Conservation (phyloP, 2,797 vertebrate species). For the Pseudomugil gertrudae region DNA sequence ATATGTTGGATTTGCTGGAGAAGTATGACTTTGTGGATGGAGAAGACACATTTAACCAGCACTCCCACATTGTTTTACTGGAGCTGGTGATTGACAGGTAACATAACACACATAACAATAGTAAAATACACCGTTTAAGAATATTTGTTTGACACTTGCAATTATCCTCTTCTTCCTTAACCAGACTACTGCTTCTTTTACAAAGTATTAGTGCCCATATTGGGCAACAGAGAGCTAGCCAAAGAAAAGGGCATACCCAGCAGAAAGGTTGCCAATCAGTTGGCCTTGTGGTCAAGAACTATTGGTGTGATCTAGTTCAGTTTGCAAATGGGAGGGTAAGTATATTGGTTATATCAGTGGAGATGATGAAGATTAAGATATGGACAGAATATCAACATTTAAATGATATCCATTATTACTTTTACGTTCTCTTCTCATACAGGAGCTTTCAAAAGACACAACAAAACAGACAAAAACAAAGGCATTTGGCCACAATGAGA, state of each 20-base stretch:
- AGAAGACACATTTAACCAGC: constrained; percentile 88
- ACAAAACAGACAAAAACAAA: constrained; percentile 37
- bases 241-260: constrained; percentile 23
- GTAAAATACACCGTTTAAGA: background rate
- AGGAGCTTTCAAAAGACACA: constrained; percentile 50
- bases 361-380: background rate
- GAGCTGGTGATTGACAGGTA: constrained; percentile 94
- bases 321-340: constrained; percentile 67
- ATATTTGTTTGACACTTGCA: background rate
- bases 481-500: constrained; percentile 22
- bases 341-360: background rate
- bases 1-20: constrained; percentile 86
- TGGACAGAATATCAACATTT: background rate
- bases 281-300: constrained; percentile 87
- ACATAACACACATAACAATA: background rate
- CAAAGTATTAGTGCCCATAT: constrained; percentile 88
- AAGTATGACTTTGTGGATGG: constrained; percentile 87
- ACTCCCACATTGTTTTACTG: constrained; percentile 88
- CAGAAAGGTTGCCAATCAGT: constrained; percentile 82
- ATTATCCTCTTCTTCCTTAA: constrained; percentile 20
- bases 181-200: constrained; percentile 90
- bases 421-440: constrained; percentile 12
- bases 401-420: background rate
- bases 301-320: constrained; percentile 87
- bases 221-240: constrained; percentile 70